Base-by-base conservation (phyloP, 2,797 vertebrate genomes). In the Euthynnus affinis region DNA sequence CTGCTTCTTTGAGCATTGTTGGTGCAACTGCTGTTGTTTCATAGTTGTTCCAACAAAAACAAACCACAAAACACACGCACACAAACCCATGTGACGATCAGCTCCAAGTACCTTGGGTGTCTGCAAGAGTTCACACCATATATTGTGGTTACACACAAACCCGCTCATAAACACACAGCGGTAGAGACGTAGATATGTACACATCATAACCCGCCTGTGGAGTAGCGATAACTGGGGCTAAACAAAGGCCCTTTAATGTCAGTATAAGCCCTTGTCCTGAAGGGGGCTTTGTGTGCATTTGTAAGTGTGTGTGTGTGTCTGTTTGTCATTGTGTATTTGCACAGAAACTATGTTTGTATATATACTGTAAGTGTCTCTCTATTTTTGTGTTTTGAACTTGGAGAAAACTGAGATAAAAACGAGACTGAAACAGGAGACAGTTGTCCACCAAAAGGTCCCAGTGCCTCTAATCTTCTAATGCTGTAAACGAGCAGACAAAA, bases 161-260 rank as follows among this genome's bases (percentile, higher is more conserved):
- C 1, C 17, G 22, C 56, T 71, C 71, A 72, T 65, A 79, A 55
- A 83, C 60, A 73, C 82, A 82, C 71, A 62, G 53, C 15, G 59
- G 42, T 29, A 46, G 60, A 59, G 80, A 70, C 71, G 32, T 78
- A 83, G 83, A 92, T 85, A 80, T 79, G 77, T 80, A 76, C 87
- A 84, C 83, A 83, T 60, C 86, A 85, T 71, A 91, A 89, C 84
- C 84, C 82, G 91, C 73, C 93, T 95, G 95, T 89, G 79, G 86
- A 88, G 83, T 70, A 85, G 87, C 51, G 94, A 95, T 95, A 95
- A 93, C 90, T 84, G 79, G 55, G 83, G 79, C 88, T 89, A 94
- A 94, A 95, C 92, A 94, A 94, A 94, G 89, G 71, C 83, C 85
- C 87, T 93, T 94, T 94, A 94, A 95, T 94, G 93, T 94, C 88